Evolutionary conservation across 2,888 invertebrate genomes (phyloP), one percentile per base, ranked within the genome.

Genomic region (Invenusta paracnida): DNA sequence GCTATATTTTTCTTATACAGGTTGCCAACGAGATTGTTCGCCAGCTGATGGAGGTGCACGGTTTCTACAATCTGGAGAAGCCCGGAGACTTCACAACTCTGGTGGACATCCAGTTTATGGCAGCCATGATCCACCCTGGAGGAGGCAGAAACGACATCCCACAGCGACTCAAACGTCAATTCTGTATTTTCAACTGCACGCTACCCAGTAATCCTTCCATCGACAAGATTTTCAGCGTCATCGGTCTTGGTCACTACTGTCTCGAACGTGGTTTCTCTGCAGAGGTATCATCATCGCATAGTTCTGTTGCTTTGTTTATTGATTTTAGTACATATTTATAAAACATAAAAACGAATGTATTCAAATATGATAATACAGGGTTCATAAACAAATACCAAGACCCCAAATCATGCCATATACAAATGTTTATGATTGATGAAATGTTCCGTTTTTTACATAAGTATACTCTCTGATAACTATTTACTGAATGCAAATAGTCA

Each of bases 71-170:
- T 90, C 93, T 98, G 88, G 97, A 98, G 92, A 97, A 97, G 91
- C 98, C 98, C 0, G 98, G 98, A 27, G 98, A 98, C 90, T 98
- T 98, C 90, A 95, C 95, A 0, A 95, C 94, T 28, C 94, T 98
- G 87, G 94, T 95, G 0, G 98, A 97, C 91, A 94, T 98, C 67
- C 88, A 91, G 91, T 96, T 96, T 92, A 93, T 97, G 87, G 96
- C 95, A 17, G 97, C 97, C 0, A 97, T 97, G 97, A 95, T 95
- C 29, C 95, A 96, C 90, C 96, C 96, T 88, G 95, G 97, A 86
- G 97, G 97, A 83, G 98, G 97, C 11, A 93, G 96, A 88, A 98
- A 98, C 91, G 97, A 98, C 90, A 96, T 98, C 87, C 97, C 98
- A 0, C 94, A 96, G 23, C 93, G 98, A 88, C 92, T 97, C 81